Evolutionary conservation across 2,888 invertebrate genomes (phyloP), one percentile per base, ranked within the genome.

Genomic region (Kuschelorhynchus macadamiae): DNA sequence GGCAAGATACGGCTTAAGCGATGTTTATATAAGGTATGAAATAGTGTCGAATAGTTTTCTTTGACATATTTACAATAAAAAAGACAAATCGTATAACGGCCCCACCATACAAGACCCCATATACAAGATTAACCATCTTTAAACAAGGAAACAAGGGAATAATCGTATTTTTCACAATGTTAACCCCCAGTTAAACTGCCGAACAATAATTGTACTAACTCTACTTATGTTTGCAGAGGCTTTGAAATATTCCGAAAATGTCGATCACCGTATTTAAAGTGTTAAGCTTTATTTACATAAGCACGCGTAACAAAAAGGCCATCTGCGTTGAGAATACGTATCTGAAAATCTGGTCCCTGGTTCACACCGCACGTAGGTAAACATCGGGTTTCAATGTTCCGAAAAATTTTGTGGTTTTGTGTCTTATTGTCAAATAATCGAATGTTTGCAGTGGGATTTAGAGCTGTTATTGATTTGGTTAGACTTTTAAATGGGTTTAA

Each of bases 191-290:
- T 49, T 63, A 64, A 64, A 64, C 50, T 16, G 30, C 42, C 49
- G 44, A 8, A 57, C 59, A 33, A n/a, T n/a, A n/a, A 65, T 65
- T 59, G 65, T 65, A 65, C 44, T 33, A 44, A 65, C 52, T 64
- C 64, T 50, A 56, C 56, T 32, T 14, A 47, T 66, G 55, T 66
- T 66, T 60, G 66, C 41, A 0, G 47, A 66, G 60, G 32, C 66
- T 66, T 66, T 66, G 66, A 66, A 66, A 66, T 59, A 59, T 60
- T 25, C 66, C 66, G 66, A 66, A 66, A 46, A 66, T 53, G 66
- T 66, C 66, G 60, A 60, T 66, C 66, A 66, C n/a, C 17, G 39
- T 50, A 36, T 53, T 66, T 66, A 53, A 57, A 30, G 66, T 60
- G 59, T 60, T 60, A 66, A 66, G 46, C 46, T 47, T 33, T 66